Evolutionary conservation across 2,888 invertebrate species (phyloP).

Genomic region (Apamea crenata): DNA sequence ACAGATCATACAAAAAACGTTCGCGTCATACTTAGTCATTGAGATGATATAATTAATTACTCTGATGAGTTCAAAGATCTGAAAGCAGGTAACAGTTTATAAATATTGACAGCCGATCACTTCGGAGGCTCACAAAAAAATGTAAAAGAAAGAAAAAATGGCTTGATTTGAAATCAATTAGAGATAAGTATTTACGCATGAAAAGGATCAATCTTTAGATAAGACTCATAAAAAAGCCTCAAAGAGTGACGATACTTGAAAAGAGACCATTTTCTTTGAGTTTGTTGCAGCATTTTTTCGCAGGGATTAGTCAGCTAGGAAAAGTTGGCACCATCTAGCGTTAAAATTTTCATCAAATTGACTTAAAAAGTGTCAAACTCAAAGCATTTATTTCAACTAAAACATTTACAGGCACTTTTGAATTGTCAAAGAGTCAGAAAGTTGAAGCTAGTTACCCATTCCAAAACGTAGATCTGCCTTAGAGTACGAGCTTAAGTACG

Average conservation of each 20-base stretch:
- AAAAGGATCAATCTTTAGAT: neutral
- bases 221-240: neutral
- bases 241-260: neutral
- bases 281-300: no score
- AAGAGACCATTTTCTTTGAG: no score
- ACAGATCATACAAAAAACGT: constrained; percentile 33
- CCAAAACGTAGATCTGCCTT: no score
- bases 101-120: constrained; percentile 53
- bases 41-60: constrained; percentile 61
- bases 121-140: constrained; percentile 42
- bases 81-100: constrained; percentile 30
- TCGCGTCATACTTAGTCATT: constrained; percentile 57
- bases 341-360: no score
- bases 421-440: no score
- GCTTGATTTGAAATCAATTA: constrained; percentile 37
- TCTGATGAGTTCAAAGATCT: constrained; percentile 57
- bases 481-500: neutral
- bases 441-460: no score
- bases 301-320: no score
- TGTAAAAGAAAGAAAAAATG: constrained; percentile 12
- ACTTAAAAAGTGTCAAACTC: no score
- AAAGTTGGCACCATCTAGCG: no score
- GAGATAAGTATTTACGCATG: constrained; percentile 8
- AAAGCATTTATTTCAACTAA: no score
- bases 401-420: no score